These are phyloP conservation scores for Amblyjoppa proteus DNA, from an alignment of 2,888 invertebrate genomes.

Conservation along the genomic window DNA sequence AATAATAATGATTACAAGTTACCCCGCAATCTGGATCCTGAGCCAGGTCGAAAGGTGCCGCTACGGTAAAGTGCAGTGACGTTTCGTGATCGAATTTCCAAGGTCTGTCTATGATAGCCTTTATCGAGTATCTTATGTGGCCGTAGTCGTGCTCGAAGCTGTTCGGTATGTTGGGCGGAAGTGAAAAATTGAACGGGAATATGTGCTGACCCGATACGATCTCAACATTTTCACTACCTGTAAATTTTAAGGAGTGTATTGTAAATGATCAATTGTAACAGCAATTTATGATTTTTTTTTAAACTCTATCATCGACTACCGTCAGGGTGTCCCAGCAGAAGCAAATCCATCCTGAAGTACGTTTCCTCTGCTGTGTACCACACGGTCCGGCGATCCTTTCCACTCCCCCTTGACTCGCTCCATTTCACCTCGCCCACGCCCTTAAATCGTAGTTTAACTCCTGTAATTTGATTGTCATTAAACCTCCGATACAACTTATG, in stretches of 20 bases:
- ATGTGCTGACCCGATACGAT: constrained; percentile 89
- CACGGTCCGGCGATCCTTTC: constrained; percentile 65
- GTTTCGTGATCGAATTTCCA: constrained; percentile 93
- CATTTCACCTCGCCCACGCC: constrained; percentile 36
- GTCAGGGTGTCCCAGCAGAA: constrained; percentile 87
- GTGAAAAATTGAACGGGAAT: constrained; percentile 91
- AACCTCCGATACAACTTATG: constrained; percentile 85
- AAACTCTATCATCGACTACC: background rate
- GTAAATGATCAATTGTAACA: background rate
- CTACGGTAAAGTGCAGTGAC: constrained; percentile 91
- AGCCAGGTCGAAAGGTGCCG: constrained; percentile 92
- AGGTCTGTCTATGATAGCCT: constrained; percentile 91
- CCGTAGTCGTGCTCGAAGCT: constrained; percentile 90
- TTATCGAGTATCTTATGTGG: constrained; percentile 91
- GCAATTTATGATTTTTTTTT: background rate
- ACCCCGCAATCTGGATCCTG: constrained; percentile 74
- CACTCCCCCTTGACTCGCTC: constrained; percentile 20
- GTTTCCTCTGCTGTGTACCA: constrained; percentile 88
- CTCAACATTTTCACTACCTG: constrained; percentile 88
- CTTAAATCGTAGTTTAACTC: constrained; percentile 86
- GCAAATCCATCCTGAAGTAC: constrained; percentile 91
- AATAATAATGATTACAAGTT: background rate
- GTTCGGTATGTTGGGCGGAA: constrained; percentile 91
- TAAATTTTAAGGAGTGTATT: constrained; percentile 53
- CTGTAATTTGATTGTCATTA: constrained; percentile 81